A percentile compares a stretch with the other conserved stretches of the same genome.
Evolutionary conservation across 2,797 vertebrate species (phyloP).

Genomic region (Dryobates pubescens): DNA sequence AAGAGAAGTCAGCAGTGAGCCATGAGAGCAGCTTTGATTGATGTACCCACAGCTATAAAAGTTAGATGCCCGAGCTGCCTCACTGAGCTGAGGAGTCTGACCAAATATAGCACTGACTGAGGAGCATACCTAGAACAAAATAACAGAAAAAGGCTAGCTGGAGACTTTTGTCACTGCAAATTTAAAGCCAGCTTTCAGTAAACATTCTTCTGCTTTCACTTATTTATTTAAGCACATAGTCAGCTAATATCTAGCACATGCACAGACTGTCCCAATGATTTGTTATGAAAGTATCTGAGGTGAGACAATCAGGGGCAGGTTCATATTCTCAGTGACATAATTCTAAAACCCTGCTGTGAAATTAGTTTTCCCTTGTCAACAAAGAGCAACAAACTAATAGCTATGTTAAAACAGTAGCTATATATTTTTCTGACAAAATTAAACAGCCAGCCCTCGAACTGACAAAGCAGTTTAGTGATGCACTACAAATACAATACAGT

Average conservation of each 20-base stretch:
- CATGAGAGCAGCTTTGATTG: not conserved
- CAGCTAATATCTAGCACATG: too few relatives aligned
- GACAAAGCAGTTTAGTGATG: not conserved
- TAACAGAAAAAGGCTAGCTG: not conserved
- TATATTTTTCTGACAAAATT: not conserved
- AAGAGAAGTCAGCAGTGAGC: not conserved
- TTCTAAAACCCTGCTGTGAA: not conserved
- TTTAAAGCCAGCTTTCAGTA: not conserved
- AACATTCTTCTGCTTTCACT: not conserved
- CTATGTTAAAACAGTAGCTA: not conserved
- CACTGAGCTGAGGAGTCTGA: not conserved
- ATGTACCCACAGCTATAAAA: not conserved
- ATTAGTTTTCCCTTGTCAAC: not conserved
- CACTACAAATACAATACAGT: not conserved
- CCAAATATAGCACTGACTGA: not conserved
- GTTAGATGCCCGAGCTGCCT: not conserved
- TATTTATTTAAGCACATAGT: not conserved
- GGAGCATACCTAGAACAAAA: not conserved
- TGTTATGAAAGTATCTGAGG: not conserved
- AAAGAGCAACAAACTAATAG: not conserved
- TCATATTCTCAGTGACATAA: not conserved
- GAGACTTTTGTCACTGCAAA: not conserved
- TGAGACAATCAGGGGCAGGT: not conserved
- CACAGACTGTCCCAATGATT: not conserved
- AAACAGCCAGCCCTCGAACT: not conserved